Evolutionary conservation across 2,113 vertebrate species (phyloP).

Genomic region (Tetrao urogallus): DNA sequence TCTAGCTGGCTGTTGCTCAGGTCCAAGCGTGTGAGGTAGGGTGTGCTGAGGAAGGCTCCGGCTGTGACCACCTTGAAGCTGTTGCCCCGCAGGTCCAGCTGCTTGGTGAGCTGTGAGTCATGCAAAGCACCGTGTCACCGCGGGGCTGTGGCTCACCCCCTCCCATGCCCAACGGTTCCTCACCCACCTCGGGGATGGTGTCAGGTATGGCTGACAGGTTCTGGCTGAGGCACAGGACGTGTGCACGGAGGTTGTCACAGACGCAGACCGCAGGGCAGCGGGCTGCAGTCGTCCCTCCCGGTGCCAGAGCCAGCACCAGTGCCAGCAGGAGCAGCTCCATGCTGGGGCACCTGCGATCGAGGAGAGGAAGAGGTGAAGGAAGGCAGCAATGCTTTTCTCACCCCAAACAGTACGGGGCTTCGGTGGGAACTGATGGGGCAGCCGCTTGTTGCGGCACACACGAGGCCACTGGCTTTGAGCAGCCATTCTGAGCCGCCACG

Average conservation of each 20-base stretch:
- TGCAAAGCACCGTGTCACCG: not conserved
- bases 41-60: conserved; percentile 83
- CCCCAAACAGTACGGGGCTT: fast-evolving
- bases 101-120: conserved; percentile 84
- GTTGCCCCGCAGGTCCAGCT: conserved; percentile 87
- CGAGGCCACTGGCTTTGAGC: not conserved
- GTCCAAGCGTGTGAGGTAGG: conserved; percentile 88
- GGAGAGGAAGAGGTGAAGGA: not conserved
- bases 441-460: not conserved
- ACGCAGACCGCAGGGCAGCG: conserved; percentile 85
- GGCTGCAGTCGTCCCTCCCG: fast-evolving
- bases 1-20: conserved; percentile 86
- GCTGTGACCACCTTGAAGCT: conserved; percentile 77
- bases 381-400: fast-evolving
- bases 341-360: not conserved
- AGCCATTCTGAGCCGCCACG: not conserved
- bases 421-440: not conserved
- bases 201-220: conserved; percentile 85
- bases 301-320: fast-evolving
- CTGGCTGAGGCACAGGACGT: conserved; percentile 83
- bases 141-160: not conserved
- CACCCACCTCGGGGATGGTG: conserved; percentile 85
- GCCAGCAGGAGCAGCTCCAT: conserved; percentile 18
- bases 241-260: conserved; percentile 87
- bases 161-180: fast-evolving